A percentile compares a stretch with the other conserved stretches of the same genome.
phyloP scores from a whole-genome alignment of 2,888 invertebrate species.

The Acanthosepion pharaonis region DNA sequence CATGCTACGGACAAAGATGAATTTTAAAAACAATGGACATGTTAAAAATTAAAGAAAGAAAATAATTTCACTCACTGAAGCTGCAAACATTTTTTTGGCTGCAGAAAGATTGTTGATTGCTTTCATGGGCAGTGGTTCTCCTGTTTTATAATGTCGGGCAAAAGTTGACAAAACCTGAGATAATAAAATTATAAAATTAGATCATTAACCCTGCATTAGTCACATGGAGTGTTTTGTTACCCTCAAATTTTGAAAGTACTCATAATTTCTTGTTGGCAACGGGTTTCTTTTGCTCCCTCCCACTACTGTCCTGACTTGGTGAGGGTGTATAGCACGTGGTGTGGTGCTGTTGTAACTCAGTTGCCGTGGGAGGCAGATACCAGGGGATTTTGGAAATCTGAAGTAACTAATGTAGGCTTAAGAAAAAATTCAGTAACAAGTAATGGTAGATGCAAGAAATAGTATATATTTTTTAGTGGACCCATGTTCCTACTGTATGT shows the following conservation, averaged over 20 bases:
- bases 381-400: too few relatives aligned
- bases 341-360: too few relatives aligned
- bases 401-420: not conserved
- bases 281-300: too few relatives aligned
- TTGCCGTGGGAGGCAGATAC: too few relatives aligned
- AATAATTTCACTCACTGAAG: constrained; percentile 77
- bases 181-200: not conserved
- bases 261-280: too few relatives aligned
- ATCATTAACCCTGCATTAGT: too few relatives aligned
- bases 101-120: constrained; percentile 87
- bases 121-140: constrained; percentile 86
- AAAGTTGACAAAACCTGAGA: constrained; percentile 85
- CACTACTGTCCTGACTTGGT: too few relatives aligned
- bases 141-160: constrained; percentile 92
- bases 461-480: too few relatives aligned
- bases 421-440: not conserved
- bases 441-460: not conserved
- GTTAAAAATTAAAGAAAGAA: not conserved
- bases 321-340: too few relatives aligned
- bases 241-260: too few relatives aligned
- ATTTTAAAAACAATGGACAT: not conserved
- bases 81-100: constrained; percentile 89
- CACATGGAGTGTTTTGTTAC: too few relatives aligned
- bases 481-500: too few relatives aligned
- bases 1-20: not conserved